These are phyloP conservation scores for Bombylius discolor DNA, from an alignment of 2,888 invertebrate species.

Conservation along the genomic window DNA sequence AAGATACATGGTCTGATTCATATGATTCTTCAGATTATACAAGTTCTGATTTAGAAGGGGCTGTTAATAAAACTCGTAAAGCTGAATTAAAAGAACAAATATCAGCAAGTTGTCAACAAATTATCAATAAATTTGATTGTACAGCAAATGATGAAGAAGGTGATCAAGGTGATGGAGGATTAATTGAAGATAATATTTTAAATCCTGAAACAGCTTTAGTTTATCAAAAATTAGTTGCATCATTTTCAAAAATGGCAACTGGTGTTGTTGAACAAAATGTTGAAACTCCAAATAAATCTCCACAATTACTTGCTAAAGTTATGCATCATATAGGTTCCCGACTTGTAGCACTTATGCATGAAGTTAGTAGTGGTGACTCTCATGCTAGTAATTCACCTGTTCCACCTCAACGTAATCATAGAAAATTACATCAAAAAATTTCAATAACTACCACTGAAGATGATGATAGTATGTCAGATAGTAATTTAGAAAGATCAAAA, in stretches of 20 bases:
- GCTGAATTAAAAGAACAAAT: slow-evolving; percentile 70
- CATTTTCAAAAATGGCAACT: slow-evolving; percentile 62
- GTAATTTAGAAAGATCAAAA: slow-evolving; percentile 31
- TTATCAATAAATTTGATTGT: slow-evolving; percentile 71
- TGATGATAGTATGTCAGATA: slow-evolving; percentile 50
- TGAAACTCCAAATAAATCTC: slow-evolving; percentile 51
- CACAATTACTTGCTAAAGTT: slow-evolving; percentile 76
- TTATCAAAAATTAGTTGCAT: slow-evolving; percentile 75
- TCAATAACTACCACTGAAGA: slow-evolving; percentile 37
- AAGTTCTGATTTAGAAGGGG: slow-evolving; percentile 71
- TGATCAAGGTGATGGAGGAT: slow-evolving; percentile 40
- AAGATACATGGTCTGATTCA: slow-evolving; percentile 88
- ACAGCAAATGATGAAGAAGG: slow-evolving; percentile 42
- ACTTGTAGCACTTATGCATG: slow-evolving; percentile 80
- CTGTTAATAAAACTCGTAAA: slow-evolving; percentile 42
- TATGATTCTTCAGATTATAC: slow-evolving; percentile 88
- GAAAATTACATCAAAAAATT: slow-evolving; percentile 43
- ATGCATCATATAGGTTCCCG: slow-evolving; percentile 85
- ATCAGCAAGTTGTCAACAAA: slow-evolving; percentile 77
- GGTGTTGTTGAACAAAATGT: slow-evolving; percentile 32
- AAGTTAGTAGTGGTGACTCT: slow-evolving; percentile 66
- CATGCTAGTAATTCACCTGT: slow-evolving; percentile 49
- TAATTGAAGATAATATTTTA: slow-evolving; percentile 38
- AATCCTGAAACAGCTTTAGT: slow-evolving; percentile 70
- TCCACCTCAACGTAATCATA: slow-evolving; percentile 41